phyloP scores from a whole-genome alignment of 1,140 invertebrate species.

The Epicauta chinensis region DNA sequence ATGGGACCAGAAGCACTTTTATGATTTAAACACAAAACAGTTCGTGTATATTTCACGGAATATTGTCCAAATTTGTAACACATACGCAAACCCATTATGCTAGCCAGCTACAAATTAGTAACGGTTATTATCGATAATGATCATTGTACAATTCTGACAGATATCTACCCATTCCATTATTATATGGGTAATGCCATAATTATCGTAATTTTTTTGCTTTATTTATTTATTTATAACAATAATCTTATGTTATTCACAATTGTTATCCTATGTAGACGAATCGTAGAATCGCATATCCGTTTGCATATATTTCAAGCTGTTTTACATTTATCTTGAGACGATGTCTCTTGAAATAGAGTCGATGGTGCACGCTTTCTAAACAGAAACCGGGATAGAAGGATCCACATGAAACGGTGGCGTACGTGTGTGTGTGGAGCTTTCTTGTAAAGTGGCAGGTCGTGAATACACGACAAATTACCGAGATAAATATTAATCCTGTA shows the following conservation, averaged over 20 bases:
- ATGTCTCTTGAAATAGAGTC: slow-evolving; percentile 5
- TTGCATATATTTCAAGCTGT: no score
- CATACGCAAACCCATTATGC: not conserved
- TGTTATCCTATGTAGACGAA: no score
- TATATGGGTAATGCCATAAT: no score
- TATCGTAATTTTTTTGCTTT: no score
- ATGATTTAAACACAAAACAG: slow-evolving; percentile 11
- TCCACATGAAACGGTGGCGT: not conserved
- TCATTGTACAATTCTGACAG: no score
- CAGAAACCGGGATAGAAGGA: slow-evolving; percentile 2
- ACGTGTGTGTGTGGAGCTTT: slow-evolving; percentile 5
- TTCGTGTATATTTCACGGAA: slow-evolving; percentile 7
- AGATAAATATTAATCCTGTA: slow-evolving; percentile 17
- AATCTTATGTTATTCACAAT: no score
- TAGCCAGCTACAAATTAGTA: slow-evolving; percentile 9
- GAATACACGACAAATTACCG: slow-evolving; percentile 17
- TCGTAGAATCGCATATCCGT: no score
- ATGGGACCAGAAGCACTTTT: slow-evolving; percentile 9
- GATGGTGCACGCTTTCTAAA: slow-evolving; percentile 2
- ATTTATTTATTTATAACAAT: no score
- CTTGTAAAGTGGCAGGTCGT: slow-evolving; percentile 13
- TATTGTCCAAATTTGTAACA: slow-evolving; percentile 12
- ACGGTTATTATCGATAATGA: slow-evolving; percentile 11
- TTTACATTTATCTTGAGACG: slow-evolving; percentile 10
- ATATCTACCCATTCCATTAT: no score